Conservation (phyloP, 2,113 vertebrate species). For the Nerophis ophidion region DNA sequence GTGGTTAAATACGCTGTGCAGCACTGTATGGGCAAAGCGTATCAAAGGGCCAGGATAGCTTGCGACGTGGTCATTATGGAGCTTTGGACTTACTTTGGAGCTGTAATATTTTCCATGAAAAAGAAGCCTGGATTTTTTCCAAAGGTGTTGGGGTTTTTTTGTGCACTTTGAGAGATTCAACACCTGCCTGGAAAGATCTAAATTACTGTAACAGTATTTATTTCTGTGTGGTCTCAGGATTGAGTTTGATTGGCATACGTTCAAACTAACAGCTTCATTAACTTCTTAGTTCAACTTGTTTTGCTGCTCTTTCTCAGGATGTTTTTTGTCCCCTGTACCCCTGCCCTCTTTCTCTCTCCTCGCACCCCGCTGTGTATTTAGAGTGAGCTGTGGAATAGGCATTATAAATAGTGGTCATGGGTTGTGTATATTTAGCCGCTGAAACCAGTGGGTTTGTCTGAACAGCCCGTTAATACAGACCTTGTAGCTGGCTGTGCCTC, state of each 20-base stretch:
- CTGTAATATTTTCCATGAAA: slow-evolving; percentile 68
- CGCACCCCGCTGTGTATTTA: slow-evolving; percentile 43
- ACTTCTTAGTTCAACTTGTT: slow-evolving; percentile 32
- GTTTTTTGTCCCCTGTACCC: slow-evolving; percentile 24
- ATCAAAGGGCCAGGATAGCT: slow-evolving; percentile 46
- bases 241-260: slow-evolving; percentile 37
- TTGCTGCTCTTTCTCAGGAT: slow-evolving; percentile 42
- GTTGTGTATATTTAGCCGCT: slow-evolving; percentile 77
- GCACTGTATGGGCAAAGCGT: slow-evolving; percentile 24
- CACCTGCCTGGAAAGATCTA: slow-evolving; percentile 53
- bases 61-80: slow-evolving; percentile 66
- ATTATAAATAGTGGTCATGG: slow-evolving; percentile 79
- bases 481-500: slow-evolving; percentile 33
- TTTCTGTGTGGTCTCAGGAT: slow-evolving; percentile 20
- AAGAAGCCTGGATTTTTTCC: slow-evolving; percentile 37
- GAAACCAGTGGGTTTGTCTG: slow-evolving; percentile 65
- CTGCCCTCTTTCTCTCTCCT: slow-evolving; percentile 4
- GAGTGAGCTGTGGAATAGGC: slow-evolving; percentile 69
- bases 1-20: slow-evolving; percentile 25
- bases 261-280: slow-evolving; percentile 37
- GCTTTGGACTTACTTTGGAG: slow-evolving; percentile 61
- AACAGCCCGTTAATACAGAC: slow-evolving; percentile 50
- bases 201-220: slow-evolving; percentile 35
- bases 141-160: slow-evolving; percentile 36
- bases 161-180: slow-evolving; percentile 44